Conservation (phyloP, 2,797 vertebrate species). For the Loriculus beryllinus region DNA sequence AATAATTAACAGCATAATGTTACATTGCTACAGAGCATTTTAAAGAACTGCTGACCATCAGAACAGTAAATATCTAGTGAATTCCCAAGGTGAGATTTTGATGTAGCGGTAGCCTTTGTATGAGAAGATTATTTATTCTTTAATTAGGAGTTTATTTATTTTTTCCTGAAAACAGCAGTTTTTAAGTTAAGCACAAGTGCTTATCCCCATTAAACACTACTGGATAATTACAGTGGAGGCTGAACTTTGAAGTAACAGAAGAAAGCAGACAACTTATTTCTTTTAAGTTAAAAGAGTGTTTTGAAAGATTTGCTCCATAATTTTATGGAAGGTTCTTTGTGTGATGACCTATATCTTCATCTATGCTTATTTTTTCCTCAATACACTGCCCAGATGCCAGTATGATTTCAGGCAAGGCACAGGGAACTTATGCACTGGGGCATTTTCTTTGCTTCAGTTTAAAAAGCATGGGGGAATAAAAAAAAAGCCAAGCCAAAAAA, state of each 20-base stretch:
- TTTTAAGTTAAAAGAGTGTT: neutral
- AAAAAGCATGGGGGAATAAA: neutral
- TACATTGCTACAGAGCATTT: neutral
- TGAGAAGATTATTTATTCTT: neutral
- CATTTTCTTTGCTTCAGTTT: neutral
- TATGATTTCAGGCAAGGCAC: neutral
- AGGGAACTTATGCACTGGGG: neutral
- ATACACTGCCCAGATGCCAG: neutral
- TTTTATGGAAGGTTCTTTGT: neutral
- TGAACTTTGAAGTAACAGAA: neutral
- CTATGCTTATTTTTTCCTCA: neutral
- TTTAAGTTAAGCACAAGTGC: neutral
- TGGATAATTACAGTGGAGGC: neutral
- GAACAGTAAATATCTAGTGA: neutral
- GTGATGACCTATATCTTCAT: neutral
- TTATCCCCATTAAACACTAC: neutral
- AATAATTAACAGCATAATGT: neutral
- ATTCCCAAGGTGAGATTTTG: neutral
- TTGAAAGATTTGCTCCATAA: neutral
- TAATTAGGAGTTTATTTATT: neutral
- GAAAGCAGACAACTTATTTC: neutral
- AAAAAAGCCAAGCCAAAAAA: too few species aligned
- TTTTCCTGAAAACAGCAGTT: neutral
- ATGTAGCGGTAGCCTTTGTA: neutral
- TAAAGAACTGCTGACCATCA: neutral